Evolutionary conservation across 2,113 vertebrate genomes (phyloP).

Genomic region (Platichthys flesus): DNA sequence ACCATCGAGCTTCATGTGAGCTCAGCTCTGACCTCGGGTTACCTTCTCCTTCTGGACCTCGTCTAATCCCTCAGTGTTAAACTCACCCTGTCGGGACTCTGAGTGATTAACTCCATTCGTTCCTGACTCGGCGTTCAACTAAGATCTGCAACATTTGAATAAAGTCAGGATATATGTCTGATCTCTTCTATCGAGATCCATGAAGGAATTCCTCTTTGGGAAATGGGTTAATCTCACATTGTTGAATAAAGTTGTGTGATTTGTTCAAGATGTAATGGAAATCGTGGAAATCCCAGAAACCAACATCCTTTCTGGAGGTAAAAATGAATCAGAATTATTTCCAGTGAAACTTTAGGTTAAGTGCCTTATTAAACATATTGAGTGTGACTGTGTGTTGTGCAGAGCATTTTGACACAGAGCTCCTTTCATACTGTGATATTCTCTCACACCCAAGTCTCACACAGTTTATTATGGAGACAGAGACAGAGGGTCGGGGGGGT

Average conservation of each 20-base stretch:
- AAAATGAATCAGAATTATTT: too few relatives aligned
- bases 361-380: too few relatives aligned
- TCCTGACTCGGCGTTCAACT: background rate
- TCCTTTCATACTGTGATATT: conserved; percentile 58
- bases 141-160: too few relatives aligned
- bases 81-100: background rate
- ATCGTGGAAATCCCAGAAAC: too few relatives aligned
- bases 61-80: background rate
- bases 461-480: conserved; percentile 52
- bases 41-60: background rate
- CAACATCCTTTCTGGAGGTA: too few relatives aligned
- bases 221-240: too few relatives aligned
- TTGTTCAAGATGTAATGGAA: too few relatives aligned
- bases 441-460: conserved; percentile 31
- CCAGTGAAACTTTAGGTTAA: too few relatives aligned
- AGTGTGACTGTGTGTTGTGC: background rate
- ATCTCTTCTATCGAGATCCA: too few relatives aligned
- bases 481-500: conserved; percentile 38
- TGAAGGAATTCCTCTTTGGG: too few relatives aligned
- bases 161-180: too few relatives aligned
- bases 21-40: background rate
- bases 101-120: background rate
- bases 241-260: too few relatives aligned
- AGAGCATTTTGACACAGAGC: conserved; percentile 41
- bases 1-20: background rate